A percentile compares a stretch with the other conserved stretches of the same genome.
These are phyloP conservation scores for Orchestes rusci DNA, from an alignment of 2,888 invertebrate genomes.

Conservation along the genomic window DNA sequence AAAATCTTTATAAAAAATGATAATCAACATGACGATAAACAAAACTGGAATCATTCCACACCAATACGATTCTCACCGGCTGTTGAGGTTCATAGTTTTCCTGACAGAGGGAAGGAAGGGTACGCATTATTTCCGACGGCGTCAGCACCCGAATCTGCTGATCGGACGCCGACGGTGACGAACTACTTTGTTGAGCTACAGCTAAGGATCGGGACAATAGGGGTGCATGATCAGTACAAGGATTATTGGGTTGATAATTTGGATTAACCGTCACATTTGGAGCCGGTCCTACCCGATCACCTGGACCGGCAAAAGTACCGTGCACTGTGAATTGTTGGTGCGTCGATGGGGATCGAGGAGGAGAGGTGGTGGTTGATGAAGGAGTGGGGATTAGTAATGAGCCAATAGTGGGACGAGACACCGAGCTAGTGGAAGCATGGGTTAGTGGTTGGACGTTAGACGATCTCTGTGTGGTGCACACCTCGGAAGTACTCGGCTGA, in stretches of 20 bases:
- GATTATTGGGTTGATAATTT: slow-evolving; percentile 39
- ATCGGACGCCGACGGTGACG: slow-evolving; percentile 47
- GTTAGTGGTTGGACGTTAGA: slow-evolving; percentile 30
- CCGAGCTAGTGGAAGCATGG: slow-evolving; percentile 37
- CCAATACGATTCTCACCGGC: slow-evolving; percentile 39
- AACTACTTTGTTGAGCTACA: slow-evolving; percentile 40
- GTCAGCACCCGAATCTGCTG: slow-evolving; percentile 84
- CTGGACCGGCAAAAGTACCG: slow-evolving; percentile 43
- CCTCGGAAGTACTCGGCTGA: slow-evolving; percentile 40
- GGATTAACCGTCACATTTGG: slow-evolving; percentile 64
- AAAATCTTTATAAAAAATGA: slow-evolving; percentile 16
- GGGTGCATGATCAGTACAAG: slow-evolving; percentile 13
- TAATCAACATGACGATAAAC: no score
- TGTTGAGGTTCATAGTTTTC: slow-evolving; percentile 57
- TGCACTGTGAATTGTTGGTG: slow-evolving; percentile 44
- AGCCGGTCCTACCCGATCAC: slow-evolving; percentile 54
- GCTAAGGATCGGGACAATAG: slow-evolving; percentile 25
- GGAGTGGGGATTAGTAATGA: slow-evolving; percentile 38
- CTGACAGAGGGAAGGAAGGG: slow-evolving; percentile 76
- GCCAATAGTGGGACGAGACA: slow-evolving; percentile 39
- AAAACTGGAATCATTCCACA: slow-evolving; percentile 27
- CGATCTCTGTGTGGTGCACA: slow-evolving; percentile 42
- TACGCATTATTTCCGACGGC: slow-evolving; percentile 86
- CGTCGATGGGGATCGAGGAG: slow-evolving; percentile 34
- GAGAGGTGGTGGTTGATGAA: slow-evolving; percentile 26